These are phyloP conservation scores for Polypedilum vanderplanki DNA, from an alignment of 1,140 invertebrate genomes.

Conservation along the genomic window DNA sequence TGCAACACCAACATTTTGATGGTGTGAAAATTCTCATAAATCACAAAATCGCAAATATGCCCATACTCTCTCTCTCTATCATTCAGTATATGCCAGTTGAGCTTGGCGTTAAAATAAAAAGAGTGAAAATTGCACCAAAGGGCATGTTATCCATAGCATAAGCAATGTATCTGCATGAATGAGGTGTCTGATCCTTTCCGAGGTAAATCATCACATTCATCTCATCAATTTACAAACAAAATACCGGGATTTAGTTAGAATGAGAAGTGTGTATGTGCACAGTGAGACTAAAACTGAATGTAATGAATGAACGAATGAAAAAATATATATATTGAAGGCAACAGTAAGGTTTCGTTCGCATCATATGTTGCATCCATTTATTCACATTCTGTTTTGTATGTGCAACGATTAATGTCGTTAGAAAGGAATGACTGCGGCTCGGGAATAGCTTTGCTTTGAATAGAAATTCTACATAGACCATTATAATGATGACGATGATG, in stretches of 20 bases:
- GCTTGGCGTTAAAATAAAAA: neutral
- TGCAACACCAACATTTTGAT: neutral
- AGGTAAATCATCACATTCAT: slow-evolving; percentile 27
- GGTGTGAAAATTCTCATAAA: neutral
- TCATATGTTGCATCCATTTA: slow-evolving; percentile 25
- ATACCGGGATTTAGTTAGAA: neutral
- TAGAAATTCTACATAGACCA: no score
- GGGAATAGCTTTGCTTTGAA: no score
- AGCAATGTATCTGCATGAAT: neutral
- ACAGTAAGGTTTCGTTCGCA: neutral
- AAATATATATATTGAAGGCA: neutral
- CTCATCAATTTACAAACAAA: slow-evolving; percentile 28
- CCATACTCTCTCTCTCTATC: neutral
- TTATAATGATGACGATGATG: no score
- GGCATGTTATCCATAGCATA: slow-evolving; percentile 16
- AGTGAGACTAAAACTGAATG: neutral
- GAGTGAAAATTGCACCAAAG: slow-evolving; percentile 4
- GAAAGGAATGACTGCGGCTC: no score
- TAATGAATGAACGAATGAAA: neutral
- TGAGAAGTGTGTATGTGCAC: neutral
- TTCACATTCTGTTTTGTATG: neutral
- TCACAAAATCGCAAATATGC: neutral
- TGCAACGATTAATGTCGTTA: slow-evolving; percentile 8
- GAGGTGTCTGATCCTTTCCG: slow-evolving; percentile 21
- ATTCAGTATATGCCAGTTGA: neutral